These are phyloP conservation scores for Ornithoptera priamus DNA, from an alignment of 2,888 invertebrate genomes.

Conservation along the genomic window DNA sequence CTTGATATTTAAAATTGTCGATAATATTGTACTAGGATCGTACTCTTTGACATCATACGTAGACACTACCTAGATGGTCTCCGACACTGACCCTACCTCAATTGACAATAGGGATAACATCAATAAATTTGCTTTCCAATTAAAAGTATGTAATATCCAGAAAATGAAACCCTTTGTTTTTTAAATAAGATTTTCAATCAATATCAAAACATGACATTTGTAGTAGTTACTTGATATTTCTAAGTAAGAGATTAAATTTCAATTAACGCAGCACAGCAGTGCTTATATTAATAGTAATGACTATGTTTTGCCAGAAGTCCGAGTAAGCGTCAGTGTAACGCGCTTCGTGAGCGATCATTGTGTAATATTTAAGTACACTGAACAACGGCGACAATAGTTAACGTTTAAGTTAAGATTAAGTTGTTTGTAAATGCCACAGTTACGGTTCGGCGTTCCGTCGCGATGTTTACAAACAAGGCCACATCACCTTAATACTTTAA, in stretches of 20 bases:
- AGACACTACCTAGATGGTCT: no score
- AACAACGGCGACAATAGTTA: conserved; percentile 11
- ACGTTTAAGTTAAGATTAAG: conserved; percentile 16
- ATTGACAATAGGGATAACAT: no score
- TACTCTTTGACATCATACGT: no score
- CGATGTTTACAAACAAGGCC: conserved; percentile 9
- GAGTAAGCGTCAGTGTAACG: conserved; percentile 10
- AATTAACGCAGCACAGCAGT: not conserved
- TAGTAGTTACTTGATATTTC: not conserved
- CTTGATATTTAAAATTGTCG: no score
- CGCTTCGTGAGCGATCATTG: conserved; percentile 7
- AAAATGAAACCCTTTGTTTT: no score
- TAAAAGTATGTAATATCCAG: no score
- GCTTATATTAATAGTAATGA: conserved; percentile 9
- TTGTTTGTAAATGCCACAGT: conserved; percentile 14
- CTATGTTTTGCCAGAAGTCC: conserved; percentile 11
- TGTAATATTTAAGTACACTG: conserved; percentile 18
- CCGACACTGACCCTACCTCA: no score
- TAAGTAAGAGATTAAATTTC: not conserved
- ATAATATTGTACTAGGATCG: no score
- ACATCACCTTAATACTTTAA: not conserved
- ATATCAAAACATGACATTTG: not conserved
- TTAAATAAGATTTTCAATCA: no score
- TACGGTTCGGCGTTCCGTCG: not conserved
- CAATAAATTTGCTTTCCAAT: no score